phyloP scores from a whole-genome alignment of 2,888 invertebrate genomes.

The Orthosia cruda region DNA sequence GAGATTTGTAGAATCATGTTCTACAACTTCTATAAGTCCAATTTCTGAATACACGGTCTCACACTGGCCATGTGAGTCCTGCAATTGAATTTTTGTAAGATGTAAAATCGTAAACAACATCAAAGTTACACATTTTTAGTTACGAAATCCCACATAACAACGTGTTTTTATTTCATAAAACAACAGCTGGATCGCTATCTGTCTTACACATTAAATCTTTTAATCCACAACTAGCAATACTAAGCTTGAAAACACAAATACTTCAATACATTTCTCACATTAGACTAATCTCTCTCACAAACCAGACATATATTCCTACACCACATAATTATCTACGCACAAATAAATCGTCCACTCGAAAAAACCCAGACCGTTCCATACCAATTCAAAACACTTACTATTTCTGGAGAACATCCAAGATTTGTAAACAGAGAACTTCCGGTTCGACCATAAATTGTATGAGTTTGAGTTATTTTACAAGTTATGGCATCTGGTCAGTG shows the following conservation, averaged over 20 bases:
- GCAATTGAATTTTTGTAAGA: neutral
- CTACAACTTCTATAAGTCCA: too few species aligned
- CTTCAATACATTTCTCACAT: slow-evolving; percentile 8
- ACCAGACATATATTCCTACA: neutral
- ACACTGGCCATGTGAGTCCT: too few species aligned
- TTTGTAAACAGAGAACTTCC: slow-evolving; percentile 68
- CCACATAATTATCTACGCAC: slow-evolving; percentile 22
- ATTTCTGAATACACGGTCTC: too few species aligned
- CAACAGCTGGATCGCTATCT: slow-evolving; percentile 14
- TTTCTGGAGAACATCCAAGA: slow-evolving; percentile 67
- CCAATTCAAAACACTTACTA: slow-evolving; percentile 55
- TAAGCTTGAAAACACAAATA: slow-evolving; percentile 32
- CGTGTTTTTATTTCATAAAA: neutral
- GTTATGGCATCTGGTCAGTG: slow-evolving; percentile 55
- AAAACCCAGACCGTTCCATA: slow-evolving; percentile 46
- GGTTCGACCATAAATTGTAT: slow-evolving; percentile 63
- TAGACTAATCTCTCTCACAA: neutral
- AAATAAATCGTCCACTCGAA: slow-evolving; percentile 41
- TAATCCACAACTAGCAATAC: slow-evolving; percentile 4
- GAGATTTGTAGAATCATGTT: too few species aligned
- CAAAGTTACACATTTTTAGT: too few species aligned
- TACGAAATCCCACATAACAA: neutral
- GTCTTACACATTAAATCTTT: slow-evolving; percentile 15
- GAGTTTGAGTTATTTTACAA: slow-evolving; percentile 52
- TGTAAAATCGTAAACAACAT: too few species aligned